Evolutionary conservation across 2,888 invertebrate species (phyloP).

Genomic region (Ptychoptera contaminata): DNA sequence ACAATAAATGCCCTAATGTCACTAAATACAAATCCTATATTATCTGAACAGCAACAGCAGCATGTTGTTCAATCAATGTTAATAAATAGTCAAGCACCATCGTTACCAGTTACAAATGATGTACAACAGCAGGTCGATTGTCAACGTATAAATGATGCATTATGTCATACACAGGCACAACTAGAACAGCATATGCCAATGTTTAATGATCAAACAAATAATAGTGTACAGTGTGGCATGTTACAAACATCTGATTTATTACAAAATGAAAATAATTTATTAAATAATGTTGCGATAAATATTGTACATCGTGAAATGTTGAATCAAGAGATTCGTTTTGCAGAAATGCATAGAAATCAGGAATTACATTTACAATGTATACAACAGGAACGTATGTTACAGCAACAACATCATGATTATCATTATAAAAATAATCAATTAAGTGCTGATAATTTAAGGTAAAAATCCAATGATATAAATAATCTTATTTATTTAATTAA

Average conservation of each 20-base stretch:
- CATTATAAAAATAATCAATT: no score
- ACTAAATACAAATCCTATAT: constrained; percentile 11
- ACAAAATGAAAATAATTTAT: neutral
- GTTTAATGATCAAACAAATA: constrained; percentile 5
- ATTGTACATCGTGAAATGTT: neutral
- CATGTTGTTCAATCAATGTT: constrained; percentile 13
- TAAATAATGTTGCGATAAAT: neutral
- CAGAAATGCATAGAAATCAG: no score
- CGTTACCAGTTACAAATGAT: neutral
- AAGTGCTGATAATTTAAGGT: no score
- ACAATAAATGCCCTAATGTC: constrained; percentile 15
- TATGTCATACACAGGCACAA: neutral
- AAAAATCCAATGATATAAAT: no score
- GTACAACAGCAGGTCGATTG: neutral
- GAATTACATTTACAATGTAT: no score
- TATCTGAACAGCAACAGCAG: neutral
- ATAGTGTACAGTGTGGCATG: constrained; percentile 2
- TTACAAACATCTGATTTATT: neutral
- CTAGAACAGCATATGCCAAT: constrained; percentile 10
- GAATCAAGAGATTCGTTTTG: neutral
- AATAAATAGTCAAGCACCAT: constrained; percentile 8
- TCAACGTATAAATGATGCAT: neutral
- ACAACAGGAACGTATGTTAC: no score
- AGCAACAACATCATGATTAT: no score
- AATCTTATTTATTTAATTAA: no score